phyloP scores from a whole-genome alignment of 64 coral and sea anemone species.

The Actinia equina region DNA sequence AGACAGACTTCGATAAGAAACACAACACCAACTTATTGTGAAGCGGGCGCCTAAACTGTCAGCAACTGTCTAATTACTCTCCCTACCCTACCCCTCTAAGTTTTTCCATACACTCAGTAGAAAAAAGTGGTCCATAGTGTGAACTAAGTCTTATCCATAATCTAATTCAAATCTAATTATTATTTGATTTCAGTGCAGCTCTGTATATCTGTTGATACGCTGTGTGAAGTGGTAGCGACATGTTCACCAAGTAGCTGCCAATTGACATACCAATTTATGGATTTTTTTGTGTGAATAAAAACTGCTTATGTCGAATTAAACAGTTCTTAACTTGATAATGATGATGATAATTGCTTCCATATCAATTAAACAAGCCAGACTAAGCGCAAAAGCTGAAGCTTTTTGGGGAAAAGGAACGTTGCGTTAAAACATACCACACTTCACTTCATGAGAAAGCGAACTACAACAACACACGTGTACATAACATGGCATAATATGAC shows the following conservation, averaged over 20 bases:
- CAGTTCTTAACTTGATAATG: slow-evolving; percentile 5
- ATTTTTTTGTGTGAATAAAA: background rate
- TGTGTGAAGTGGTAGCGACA: background rate
- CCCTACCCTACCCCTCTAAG: background rate
- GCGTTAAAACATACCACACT: no score
- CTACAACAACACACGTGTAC: no score
- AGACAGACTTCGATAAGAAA: background rate
- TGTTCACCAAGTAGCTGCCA: no score
- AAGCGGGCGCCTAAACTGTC: background rate
- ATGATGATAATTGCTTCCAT: background rate
- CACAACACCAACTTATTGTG: background rate
- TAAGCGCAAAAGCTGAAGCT: background rate
- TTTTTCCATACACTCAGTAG: background rate
- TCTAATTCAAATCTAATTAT: background rate
- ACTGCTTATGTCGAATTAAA: background rate
- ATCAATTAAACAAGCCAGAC: background rate
- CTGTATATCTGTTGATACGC: background rate
- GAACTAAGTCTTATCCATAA: background rate
- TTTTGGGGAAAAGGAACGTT: no score
- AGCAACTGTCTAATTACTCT: background rate
- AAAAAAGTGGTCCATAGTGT: background rate
- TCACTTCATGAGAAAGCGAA: no score
- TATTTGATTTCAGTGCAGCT: background rate
- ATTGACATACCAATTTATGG: no score
- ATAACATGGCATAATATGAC: no score